A percentile compares a stretch with the other conserved stretches of the same genome.
Conservation (phyloP, 2,113 vertebrate species). For the mouse (Mus musculus) region GRCm39 chr3:30097501-30098000, state of each 20-base stretch:
- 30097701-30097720: not conserved
- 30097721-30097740: constrained; percentile 12
- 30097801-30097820: not conserved
- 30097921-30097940: not conserved
- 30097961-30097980: not conserved
- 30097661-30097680: not conserved
- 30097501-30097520: not conserved
- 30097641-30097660: constrained; percentile 27
- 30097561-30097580: not conserved
- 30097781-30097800: not conserved
- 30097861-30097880: not conserved
- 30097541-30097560: not conserved
- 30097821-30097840: not conserved
- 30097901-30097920: not conserved
- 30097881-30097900: not conserved
- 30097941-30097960: not conserved
- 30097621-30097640: not conserved
- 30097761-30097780: not conserved
- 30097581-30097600: not conserved
- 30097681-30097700: constrained; percentile 21
- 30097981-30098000: not conserved
- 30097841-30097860: not conserved
- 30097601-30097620: constrained; percentile 25
- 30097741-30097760: not conserved
- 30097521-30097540: not conserved